Conservation (phyloP, 2,888 invertebrate genomes). For the Phasia obesa region DNA sequence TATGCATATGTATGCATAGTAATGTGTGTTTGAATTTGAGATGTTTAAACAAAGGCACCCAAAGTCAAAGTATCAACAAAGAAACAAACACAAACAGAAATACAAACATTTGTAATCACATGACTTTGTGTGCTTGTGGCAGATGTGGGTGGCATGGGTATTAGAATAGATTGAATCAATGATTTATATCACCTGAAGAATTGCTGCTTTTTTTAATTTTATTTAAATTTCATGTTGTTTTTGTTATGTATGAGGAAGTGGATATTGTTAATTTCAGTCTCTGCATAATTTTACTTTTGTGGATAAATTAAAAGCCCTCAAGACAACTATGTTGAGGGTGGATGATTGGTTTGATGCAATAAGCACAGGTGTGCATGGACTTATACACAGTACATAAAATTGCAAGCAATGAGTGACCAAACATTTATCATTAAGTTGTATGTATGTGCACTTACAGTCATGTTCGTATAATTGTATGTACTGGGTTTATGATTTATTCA, state of each 20-base stretch:
- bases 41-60: conserved; percentile 1
- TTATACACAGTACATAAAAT: conserved; percentile 14
- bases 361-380: conserved; percentile 38
- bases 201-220: conserved; percentile 21
- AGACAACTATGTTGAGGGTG: conserved; percentile 26
- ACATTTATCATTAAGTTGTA: conserved; percentile 32
- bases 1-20: neutral
- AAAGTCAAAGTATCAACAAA: conserved; percentile 27
- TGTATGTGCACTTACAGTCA: neutral
- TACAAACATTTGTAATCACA: conserved; percentile 6
- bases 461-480: conserved; percentile 15
- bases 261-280: neutral
- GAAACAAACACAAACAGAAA: conserved; percentile 1
- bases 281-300: conserved; percentile 22
- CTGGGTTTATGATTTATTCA: conserved; percentile 59
- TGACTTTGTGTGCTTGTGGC: conserved; percentile 29
- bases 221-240: conserved; percentile 16
- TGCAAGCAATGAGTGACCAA: conserved; percentile 31
- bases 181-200: conserved; percentile 44
- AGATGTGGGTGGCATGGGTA: conserved; percentile 15
- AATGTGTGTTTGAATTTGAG: neutral
- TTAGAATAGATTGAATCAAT: conserved; percentile 43
- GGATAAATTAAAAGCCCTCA: conserved; percentile 27
- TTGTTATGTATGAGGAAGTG: neutral
- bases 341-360: conserved; percentile 5